Evolutionary conservation across 2,888 invertebrate genomes (phyloP), one percentile per base, ranked within the genome.

Genomic region (Lithophane semibrunnea): DNA sequence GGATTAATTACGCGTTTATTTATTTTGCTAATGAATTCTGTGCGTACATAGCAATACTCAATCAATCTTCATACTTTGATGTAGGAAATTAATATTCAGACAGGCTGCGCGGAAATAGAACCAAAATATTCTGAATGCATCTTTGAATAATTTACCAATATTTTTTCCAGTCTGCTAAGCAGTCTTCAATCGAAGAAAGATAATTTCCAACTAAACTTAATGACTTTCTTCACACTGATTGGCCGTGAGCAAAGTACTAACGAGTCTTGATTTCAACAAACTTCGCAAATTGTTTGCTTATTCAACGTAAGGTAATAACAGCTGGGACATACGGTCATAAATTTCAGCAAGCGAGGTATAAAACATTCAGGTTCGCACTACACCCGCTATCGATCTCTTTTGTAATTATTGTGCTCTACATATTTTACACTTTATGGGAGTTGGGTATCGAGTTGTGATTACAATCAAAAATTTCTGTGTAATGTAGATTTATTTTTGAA

Each of bases 221-320:
- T 90, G 89, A 90, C 86, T 91, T 90, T 90, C 90, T 91, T 89
- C 85, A 88, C 89, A 88, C 89, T 91, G 90, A 92, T 92, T 92
- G 91, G 90, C 88, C 86, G 83, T 89, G 90, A 90, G 90, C 86
- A 89, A 89, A 90, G 89, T 87, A 88, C 90, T 92, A 92, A 93
- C 90, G 89, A 92, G 90, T 88, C 88, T 89, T 88, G 90, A 90
- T 90, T 92, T 88, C 85, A 84, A 86, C 87, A 86, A 92, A 92
- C 88, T 92, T 92, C 75, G 88, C 89, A 89, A 90, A 90, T 90
- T 91, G 90, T 92, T 90, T 90, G 90, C 88, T 88, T 89, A 91
- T 90, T 91, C 89, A 90, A 89, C 88, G 87, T 88, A 86, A 88
- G 88, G 83, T 84, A 85, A 84, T 86, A 88, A 88, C 84, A 77